phyloP scores from a whole-genome alignment of 2,797 vertebrate species.

The Lithobates sylvaticus region DNA sequence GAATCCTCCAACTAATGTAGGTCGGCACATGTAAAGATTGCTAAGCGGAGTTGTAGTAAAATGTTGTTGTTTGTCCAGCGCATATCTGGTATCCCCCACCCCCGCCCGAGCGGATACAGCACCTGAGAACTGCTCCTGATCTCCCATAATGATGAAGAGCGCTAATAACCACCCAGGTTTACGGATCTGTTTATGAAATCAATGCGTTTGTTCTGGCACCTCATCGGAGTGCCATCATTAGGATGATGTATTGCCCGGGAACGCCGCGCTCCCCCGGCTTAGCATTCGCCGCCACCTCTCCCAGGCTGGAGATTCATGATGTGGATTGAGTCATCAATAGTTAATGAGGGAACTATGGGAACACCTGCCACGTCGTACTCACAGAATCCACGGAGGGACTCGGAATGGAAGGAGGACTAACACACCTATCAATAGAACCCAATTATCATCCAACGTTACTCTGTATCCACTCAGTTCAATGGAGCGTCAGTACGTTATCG shows the following conservation, averaged over 20 bases:
- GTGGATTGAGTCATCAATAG: constrained; percentile 51
- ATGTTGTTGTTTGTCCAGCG: no score
- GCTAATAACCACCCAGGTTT: constrained; percentile 34
- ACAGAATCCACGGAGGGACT: background rate
- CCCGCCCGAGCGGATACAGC: no score
- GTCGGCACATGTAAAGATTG: no score
- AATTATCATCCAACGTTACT: background rate
- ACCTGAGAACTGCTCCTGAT: background rate
- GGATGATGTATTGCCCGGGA: constrained; percentile 30
- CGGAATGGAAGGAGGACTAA: no score
- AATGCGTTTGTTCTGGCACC: background rate
- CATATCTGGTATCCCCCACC: no score
- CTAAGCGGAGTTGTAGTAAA: no score
- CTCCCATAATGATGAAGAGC: constrained; percentile 36
- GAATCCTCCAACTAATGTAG: no score
- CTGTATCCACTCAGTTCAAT: background rate
- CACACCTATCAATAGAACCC: background rate
- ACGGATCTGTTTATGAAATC: constrained; percentile 42
- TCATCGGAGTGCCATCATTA: constrained; percentile 14
- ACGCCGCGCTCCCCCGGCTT: background rate
- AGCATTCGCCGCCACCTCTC: constrained; percentile 32
- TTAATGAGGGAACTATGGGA: constrained; percentile 48
- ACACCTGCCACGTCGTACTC: constrained; percentile 31
- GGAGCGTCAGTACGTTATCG: background rate
- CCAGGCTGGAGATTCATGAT: constrained; percentile 32